A percentile compares a stretch with the other conserved stretches of the same genome.
Conservation (phyloP, 2,797 vertebrate genomes). For the Sebastolobus alascanus region DNA sequence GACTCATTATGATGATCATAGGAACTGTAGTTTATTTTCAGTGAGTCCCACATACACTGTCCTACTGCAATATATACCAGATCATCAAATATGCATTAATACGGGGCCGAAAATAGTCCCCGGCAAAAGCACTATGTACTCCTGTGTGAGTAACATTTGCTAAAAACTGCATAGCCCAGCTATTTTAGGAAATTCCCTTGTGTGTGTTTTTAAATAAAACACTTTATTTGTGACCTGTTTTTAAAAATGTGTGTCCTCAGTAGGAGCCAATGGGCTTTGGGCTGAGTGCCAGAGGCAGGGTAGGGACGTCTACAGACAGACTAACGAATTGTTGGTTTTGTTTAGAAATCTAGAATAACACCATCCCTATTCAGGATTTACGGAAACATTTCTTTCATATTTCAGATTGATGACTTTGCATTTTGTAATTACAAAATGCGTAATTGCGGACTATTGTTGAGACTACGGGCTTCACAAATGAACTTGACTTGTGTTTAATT, state of each 20-base stretch:
- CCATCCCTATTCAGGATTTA: neutral
- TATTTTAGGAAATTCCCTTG: neutral
- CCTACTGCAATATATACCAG: neutral
- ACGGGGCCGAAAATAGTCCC: neutral
- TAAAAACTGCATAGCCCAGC: no score
- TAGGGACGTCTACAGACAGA: neutral
- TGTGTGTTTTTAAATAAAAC: neutral
- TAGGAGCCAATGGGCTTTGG: neutral
- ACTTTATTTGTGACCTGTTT: no score
- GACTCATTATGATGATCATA: neutral
- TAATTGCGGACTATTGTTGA: constrained; percentile 9
- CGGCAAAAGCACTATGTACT: neutral
- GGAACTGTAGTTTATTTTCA: neutral
- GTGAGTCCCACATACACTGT: neutral
- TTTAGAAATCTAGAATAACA: neutral
- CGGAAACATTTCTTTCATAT: neutral
- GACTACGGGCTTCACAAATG: neutral
- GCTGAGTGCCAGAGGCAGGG: neutral
- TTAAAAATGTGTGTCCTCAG: neutral
- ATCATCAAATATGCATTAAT: neutral
- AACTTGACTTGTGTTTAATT: constrained; percentile 12
- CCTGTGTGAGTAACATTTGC: neutral
- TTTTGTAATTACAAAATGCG: constrained; percentile 16
- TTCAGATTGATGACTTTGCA: constrained; percentile 2
- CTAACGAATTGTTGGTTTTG: neutral